Conservation (phyloP, 2,797 vertebrate genomes). For the Premnoplex brunnescens region DNA sequence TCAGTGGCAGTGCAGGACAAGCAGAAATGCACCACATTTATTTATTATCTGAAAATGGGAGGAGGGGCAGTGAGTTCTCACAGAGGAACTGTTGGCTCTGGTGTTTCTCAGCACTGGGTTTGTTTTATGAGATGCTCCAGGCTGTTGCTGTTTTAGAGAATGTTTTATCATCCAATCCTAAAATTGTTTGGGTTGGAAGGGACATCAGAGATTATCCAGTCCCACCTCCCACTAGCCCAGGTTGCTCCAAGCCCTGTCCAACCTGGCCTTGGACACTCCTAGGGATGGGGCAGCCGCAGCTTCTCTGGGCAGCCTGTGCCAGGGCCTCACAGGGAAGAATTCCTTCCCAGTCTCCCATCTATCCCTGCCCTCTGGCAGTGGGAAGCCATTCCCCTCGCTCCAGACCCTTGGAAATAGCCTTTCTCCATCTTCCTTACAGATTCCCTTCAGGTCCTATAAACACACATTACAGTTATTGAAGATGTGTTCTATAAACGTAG, state of each 20-base stretch:
- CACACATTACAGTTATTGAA: neutral
- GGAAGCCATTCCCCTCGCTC: neutral
- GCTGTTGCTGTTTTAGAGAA: neutral
- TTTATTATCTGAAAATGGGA: neutral
- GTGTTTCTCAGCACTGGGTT: neutral
- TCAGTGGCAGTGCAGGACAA: neutral
- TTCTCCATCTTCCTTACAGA: neutral
- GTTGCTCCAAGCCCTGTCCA: neutral
- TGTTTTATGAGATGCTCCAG: neutral
- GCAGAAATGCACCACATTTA: too few relatives aligned
- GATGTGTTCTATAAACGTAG: neutral
- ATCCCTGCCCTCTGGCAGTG: neutral
- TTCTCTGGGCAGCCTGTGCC: neutral
- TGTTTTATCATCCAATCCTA: neutral
- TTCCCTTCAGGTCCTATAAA: neutral
- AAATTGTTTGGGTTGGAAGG: neutral
- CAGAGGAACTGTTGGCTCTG: neutral
- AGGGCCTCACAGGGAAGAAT: accelerated
- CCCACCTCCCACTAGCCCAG: accelerated
- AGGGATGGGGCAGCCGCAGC: neutral
- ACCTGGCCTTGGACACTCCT: accelerated
- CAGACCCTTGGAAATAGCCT: neutral
- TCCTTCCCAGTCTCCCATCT: neutral
- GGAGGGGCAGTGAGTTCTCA: neutral
- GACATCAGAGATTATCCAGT: too few relatives aligned